Evolutionary conservation across 2,797 vertebrate species (phyloP).

Genomic region (Schizopygopsis pylzovi): DNA sequence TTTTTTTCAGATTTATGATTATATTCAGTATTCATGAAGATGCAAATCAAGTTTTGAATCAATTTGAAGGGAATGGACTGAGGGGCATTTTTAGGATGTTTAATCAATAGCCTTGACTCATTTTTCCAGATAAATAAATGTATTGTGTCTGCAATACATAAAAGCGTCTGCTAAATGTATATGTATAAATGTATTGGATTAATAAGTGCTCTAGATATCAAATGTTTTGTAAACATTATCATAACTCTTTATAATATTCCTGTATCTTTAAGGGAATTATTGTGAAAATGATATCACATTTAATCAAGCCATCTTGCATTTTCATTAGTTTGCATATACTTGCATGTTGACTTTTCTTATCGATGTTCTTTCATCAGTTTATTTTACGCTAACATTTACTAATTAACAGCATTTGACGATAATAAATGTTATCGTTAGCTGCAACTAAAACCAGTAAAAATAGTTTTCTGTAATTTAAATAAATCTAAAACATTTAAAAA

Average conservation of each 20-base stretch:
- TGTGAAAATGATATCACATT: not conserved
- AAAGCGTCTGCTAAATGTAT: too few relatives aligned
- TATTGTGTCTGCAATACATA: not conserved
- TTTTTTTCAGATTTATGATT: not conserved
- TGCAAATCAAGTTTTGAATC: not conserved
- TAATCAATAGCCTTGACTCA: not conserved
- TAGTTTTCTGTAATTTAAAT: not conserved
- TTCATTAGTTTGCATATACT: not conserved
- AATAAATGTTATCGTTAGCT: not conserved
- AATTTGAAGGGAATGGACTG: not conserved
- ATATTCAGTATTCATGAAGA: not conserved
- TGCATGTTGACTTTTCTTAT: not conserved
- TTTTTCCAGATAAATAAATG: not conserved
- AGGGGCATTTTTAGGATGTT: not conserved
- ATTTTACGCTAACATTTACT: not conserved
- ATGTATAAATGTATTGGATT: not conserved
- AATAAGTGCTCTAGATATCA: not conserved
- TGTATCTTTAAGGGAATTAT: not conserved
- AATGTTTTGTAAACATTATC: not conserved
- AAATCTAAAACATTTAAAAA: not conserved
- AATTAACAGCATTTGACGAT: not conserved
- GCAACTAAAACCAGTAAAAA: not conserved
- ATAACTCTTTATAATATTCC: conserved; percentile 7
- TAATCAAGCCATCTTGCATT: not conserved
- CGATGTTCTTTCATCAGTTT: not conserved